Percentiles rank a stretch among this genome's conserved stretches.
These are phyloP conservation scores for Lasius platythorax DNA, from an alignment of 2,888 invertebrate genomes.

Conservation along the genomic window DNA sequence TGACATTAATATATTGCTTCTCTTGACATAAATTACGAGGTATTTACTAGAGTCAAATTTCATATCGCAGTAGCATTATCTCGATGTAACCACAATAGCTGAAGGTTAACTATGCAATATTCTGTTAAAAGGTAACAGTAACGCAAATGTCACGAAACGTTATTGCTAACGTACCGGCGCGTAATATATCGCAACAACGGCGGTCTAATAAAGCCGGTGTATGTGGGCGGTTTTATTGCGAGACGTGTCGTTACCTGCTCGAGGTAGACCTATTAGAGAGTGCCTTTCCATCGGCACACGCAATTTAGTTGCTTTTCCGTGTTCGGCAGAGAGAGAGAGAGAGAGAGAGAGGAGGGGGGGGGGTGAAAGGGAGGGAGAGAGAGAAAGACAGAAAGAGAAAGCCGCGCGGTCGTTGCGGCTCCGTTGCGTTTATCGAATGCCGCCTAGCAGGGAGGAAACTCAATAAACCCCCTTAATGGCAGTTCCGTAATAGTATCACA, in stretches of 20 bases:
- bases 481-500: conserved; percentile 62
- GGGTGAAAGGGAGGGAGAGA: background rate
- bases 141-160: conserved; percentile 19
- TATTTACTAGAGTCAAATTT: background rate
- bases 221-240: conserved; percentile 49
- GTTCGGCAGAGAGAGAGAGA: background rate
- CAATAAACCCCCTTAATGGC: conserved; percentile 69
- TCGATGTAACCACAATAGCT: background rate
- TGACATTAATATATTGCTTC: background rate
- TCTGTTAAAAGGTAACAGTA: conserved; percentile 11
- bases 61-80: background rate
- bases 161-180: conserved; percentile 23
- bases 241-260: conserved; percentile 44
- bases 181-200: conserved; percentile 41
- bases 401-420: conserved; percentile 48
- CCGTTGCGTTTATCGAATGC: conserved; percentile 47
- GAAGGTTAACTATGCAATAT: conserved; percentile 21
- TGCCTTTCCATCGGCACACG: conserved; percentile 61
- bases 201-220: conserved; percentile 40
- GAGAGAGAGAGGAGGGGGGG: background rate
- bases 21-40: background rate
- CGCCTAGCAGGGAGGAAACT: conserved; percentile 59
- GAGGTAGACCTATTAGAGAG: conserved; percentile 60
- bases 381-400: conserved; percentile 27
- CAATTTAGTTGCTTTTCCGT: conserved; percentile 60